Conservation (phyloP, 1,140 invertebrate genomes). For the Lasioglossum baleicum region DNA sequence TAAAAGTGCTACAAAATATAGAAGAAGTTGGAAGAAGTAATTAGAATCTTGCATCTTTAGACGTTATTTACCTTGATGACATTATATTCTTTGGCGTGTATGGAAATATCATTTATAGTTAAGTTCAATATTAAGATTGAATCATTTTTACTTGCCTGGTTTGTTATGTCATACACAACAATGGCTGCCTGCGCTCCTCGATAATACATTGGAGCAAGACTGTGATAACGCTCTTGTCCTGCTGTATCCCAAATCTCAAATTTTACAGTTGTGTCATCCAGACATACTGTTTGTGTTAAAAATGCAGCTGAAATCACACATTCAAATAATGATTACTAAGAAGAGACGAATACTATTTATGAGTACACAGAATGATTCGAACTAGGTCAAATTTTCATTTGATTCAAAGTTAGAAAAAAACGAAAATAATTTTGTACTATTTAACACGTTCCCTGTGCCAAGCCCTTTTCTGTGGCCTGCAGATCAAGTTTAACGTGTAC, state of each 20-base stretch:
- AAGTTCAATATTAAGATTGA: not conserved
- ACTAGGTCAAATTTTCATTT: not conserved
- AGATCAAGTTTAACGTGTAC: no score
- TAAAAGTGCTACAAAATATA: not conserved
- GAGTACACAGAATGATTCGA: not conserved
- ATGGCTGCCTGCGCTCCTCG: constrained; percentile 98
- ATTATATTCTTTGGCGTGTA: not conserved
- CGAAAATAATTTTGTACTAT: no score
- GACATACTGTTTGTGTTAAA: constrained; percentile 98
- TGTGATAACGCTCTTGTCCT: constrained; percentile 98
- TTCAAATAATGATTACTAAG: not conserved
- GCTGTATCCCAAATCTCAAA: constrained; percentile 99
- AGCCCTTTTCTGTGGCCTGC: no score
- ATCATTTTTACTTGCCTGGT: constrained; percentile 85
- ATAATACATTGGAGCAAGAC: constrained; percentile 99
- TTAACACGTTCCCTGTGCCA: no score
- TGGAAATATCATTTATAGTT: constrained; percentile 21
- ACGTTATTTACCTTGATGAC: constrained; percentile 15
- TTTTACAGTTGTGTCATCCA: constrained; percentile 99
- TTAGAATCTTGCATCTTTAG: not conserved
- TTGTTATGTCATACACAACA: constrained; percentile 99
- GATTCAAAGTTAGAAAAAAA: not conserved
- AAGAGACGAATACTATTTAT: not conserved
- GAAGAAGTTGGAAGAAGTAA: not conserved
- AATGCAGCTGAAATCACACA: constrained; percentile 91